phyloP scores from a whole-genome alignment of 2,113 vertebrate species.

The Brachypteracias leptosomus region DNA sequence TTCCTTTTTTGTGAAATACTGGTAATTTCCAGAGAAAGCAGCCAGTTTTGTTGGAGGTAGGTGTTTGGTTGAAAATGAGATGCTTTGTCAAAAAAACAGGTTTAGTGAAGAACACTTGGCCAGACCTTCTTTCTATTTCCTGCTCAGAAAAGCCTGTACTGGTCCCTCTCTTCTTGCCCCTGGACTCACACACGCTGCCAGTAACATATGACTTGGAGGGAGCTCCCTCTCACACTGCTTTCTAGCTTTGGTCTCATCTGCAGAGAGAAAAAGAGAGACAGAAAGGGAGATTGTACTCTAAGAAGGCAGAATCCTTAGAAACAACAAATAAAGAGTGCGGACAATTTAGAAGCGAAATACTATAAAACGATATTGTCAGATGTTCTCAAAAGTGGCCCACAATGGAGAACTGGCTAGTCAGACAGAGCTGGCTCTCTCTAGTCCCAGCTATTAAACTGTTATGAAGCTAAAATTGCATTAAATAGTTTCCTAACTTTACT shows the following conservation, averaged over 20 bases:
- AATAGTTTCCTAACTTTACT: constrained; percentile 28
- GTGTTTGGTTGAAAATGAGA: not conserved
- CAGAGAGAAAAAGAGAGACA: not conserved
- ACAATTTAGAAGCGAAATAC: not conserved
- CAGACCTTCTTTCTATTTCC: not conserved
- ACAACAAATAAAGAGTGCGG: not conserved
- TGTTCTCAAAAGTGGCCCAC: not conserved
- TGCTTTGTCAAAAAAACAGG: not conserved
- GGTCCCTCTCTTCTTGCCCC: not conserved
- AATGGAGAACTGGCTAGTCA: not conserved
- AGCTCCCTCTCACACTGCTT: not conserved
- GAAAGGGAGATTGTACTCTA: not conserved
- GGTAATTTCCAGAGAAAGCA: not conserved
- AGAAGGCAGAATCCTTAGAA: not conserved
- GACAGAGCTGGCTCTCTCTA: not conserved
- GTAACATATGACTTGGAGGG: not conserved
- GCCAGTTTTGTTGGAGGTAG: not conserved
- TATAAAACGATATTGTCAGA: not conserved
- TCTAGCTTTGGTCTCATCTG: not conserved
- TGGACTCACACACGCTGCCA: accelerated
- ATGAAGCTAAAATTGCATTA: not conserved
- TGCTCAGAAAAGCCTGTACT: not conserved
- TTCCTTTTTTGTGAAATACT: not conserved
- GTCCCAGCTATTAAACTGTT: not conserved
- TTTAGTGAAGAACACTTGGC: not conserved